phyloP scores from a whole-genome alignment of 2,797 vertebrate genomes.

The Intellagama lesueurii region DNA sequence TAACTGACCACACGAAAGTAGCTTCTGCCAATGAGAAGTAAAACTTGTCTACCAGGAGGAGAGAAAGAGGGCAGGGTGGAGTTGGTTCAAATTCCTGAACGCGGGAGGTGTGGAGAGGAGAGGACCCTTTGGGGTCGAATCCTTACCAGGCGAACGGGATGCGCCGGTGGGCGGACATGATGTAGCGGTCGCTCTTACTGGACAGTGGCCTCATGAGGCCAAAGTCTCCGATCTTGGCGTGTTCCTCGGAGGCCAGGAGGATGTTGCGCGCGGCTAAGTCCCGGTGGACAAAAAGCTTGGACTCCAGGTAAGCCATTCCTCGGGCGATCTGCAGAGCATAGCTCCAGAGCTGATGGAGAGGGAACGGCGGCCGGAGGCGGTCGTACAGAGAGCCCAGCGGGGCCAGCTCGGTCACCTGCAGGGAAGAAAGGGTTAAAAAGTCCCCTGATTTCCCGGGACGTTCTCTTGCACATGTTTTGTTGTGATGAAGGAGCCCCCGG shows the following conservation, averaged over 20 bases:
- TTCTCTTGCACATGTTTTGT: background rate
- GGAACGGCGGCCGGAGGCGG: conserved; percentile 80
- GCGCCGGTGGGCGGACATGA: conserved; percentile 87
- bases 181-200: conserved; percentile 82
- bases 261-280: conserved; percentile 90
- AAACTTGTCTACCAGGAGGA: no score
- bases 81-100: no score
- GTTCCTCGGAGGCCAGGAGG: conserved; percentile 81
- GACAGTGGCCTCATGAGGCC: conserved; percentile 87
- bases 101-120: no score
- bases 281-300: conserved; percentile 85
- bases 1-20: background rate
- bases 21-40: background rate
- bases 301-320: conserved; percentile 89
- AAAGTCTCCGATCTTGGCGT: conserved; percentile 90
- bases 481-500: no score
- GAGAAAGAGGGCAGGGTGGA: no score
- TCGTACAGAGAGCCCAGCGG: conserved; percentile 85
- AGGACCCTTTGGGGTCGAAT: no score
- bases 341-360: conserved; percentile 85
- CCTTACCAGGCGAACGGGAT: conserved; percentile 92
- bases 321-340: conserved; percentile 85
- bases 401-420: conserved; percentile 89
- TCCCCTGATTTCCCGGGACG: no score
- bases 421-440: background rate